phyloP scores from a whole-genome alignment of 2,888 invertebrate genomes.

The Punctoribates punctum region DNA sequence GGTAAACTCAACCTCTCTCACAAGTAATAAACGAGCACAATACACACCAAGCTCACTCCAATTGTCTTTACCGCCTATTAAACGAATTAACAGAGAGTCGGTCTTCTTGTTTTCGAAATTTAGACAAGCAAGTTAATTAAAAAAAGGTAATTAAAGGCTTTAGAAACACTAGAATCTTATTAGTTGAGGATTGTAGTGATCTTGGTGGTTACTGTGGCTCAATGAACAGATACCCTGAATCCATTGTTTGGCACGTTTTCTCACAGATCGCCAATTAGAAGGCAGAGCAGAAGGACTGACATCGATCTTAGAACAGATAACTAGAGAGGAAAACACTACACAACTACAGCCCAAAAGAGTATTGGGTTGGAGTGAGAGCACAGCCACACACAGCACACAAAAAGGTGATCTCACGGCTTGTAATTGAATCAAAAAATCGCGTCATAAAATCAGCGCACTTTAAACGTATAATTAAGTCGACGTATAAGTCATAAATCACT shows the following conservation, averaged over 20 bases:
- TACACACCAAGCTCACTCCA: too few species aligned
- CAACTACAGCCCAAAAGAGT: neutral
- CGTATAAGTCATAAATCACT: conserved; percentile 15
- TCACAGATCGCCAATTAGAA: conserved; percentile 1
- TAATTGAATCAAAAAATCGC: conserved; percentile 20
- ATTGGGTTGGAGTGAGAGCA: neutral
- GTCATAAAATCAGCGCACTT: conserved; percentile 10
- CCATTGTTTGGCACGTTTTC: conserved; percentile 23
- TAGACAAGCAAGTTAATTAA: too few species aligned
- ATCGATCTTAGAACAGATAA: conserved; percentile 14
- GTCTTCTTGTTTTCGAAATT: too few species aligned
- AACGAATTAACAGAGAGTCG: too few species aligned
- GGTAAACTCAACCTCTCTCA: neutral
- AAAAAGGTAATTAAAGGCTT: too few species aligned
- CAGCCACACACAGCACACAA: neutral
- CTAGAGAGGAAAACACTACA: neutral
- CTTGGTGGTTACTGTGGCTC: too few species aligned
- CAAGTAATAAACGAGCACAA: too few species aligned
- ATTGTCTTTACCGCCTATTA: too few species aligned
- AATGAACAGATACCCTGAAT: neutral
- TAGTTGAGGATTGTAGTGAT: neutral
- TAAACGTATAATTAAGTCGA: conserved; percentile 9
- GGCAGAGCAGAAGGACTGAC: conserved; percentile 22
- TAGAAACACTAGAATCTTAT: too few species aligned
- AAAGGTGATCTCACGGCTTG: conserved; percentile 7